These are phyloP conservation scores for Onychomys leucogaster DNA, from an alignment of 2,797 vertebrate species.

Conservation along the genomic window DNA sequence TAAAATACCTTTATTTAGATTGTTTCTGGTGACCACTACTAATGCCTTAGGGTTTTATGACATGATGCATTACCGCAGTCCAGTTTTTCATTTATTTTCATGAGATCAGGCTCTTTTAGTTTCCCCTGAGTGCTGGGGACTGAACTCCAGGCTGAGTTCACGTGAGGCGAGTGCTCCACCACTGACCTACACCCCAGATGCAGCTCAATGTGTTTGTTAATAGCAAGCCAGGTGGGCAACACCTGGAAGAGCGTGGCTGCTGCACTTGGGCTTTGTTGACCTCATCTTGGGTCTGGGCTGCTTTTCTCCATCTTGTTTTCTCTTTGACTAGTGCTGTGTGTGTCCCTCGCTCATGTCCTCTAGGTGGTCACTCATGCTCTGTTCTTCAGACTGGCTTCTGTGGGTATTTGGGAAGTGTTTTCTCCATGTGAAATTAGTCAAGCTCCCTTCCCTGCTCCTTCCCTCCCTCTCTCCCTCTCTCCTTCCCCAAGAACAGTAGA, in stretches of 20 bases:
- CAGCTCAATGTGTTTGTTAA: neutral
- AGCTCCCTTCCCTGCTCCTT: neutral
- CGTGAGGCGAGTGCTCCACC: neutral
- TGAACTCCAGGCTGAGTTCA: neutral
- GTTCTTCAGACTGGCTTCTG: neutral
- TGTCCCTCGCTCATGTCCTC: neutral
- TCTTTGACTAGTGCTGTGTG: neutral
- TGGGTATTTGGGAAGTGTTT: neutral
- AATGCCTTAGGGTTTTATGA: neutral
- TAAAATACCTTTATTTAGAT: constrained; percentile 9
- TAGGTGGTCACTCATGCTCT: neutral
- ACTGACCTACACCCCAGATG: neutral
- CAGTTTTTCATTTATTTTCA: neutral
- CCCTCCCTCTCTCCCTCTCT: neutral
- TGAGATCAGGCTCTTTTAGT: neutral
- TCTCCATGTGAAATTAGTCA: neutral
- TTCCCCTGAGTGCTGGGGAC: neutral
- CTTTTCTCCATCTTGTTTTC: neutral
- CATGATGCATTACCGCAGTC: neutral
- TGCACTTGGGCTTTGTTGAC: neutral
- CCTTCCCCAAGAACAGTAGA: neutral
- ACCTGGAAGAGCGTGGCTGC: neutral
- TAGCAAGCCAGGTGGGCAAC: neutral
- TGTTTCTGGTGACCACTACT: neutral
- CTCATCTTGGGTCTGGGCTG: neutral